Evolutionary conservation across 2,888 invertebrate species (phyloP).

Genomic region (Epistrophe eligans): DNA sequence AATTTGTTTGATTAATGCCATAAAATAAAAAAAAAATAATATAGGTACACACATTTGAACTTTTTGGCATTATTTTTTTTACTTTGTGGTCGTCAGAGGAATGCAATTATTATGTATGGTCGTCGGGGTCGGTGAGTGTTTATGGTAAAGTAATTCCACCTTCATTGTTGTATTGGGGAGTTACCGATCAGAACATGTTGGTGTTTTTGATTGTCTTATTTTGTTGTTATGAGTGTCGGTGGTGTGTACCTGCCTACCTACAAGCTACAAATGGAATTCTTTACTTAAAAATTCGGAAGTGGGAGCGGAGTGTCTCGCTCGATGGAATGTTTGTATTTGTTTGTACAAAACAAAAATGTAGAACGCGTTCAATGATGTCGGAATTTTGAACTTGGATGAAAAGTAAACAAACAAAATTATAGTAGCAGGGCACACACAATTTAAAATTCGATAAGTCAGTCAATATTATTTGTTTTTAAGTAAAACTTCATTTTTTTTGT

Average conservation of each 20-base stretch:
- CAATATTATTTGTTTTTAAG: neutral
- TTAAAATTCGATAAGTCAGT: neutral
- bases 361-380: conserved; percentile 53
- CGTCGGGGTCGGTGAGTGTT: neutral
- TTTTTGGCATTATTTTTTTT: conserved; percentile 19
- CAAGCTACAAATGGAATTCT: neutral
- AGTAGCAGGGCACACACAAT: neutral
- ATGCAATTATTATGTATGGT: conserved; percentile 9
- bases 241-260: neutral
- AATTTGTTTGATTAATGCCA: conserved; percentile 31
- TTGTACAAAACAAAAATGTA: neutral
- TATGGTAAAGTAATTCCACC: conserved; percentile 18
- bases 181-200: neutral
- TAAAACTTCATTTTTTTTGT: too few species aligned
- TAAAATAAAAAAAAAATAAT: conserved; percentile 20
- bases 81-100: neutral
- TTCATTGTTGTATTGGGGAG: conserved; percentile 7
- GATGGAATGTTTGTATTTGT: conserved; percentile 35
- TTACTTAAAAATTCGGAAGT: conserved; percentile 46
- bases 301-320: conserved; percentile 20
- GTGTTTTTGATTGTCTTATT: neutral
- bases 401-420: conserved; percentile 52
- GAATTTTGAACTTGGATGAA: conserved; percentile 70
- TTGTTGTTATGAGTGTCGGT: neutral
- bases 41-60: conserved; percentile 8